Base-by-base conservation (phyloP, 2,888 invertebrate species). In the Pyralis farinalis region DNA sequence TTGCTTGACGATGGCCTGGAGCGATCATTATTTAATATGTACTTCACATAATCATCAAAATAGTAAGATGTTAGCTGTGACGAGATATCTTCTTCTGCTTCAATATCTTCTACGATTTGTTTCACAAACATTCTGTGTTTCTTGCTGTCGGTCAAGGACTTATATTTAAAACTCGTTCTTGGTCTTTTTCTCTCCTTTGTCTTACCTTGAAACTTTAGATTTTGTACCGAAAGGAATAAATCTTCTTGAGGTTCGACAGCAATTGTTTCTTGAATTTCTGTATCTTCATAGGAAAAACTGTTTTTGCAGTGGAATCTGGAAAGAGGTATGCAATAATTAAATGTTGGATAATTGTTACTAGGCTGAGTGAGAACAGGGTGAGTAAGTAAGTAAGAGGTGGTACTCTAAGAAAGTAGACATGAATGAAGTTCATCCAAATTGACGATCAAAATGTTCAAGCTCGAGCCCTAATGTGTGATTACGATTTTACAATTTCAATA, bases 91-190 rank as follows among this genome's bases (percentile, higher is more conserved):
- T 68, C 71, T 1, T 77, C 71, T 8, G 48, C 53, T 8, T 52
- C 66, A 12, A 58, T 51, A 12, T 78, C 71, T 3, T 63, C 59
- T 0, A 84, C 64, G 5, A 63, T 49, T 69, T 87, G 71, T 49
- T 83, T 86, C 0, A 87, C 74, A 46, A 88, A 87, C 85, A 88
- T 84, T 52, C 88, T 63, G 39, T 88, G 87, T 46, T 65, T 71
- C 32, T 60, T 71, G 6, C 59, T 61, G 39, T 66, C 62, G 0
- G 61, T 55, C 5, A 63, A 47, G 3, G 65, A 69, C 61, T 78
- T 85, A 47, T 79, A 88, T 58, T 87, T 87, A 36, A 86, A 87
- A 45, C 78, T 74, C 3, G 80, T 77, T 32, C 77, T 63, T 0
- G 69, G 70, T 48, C 71, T 70, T 47, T 70, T 79, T 0, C 52